These are phyloP conservation scores for Ophioninae sp. DNA, from an alignment of 2,888 invertebrate species.

Conservation along the genomic window DNA sequence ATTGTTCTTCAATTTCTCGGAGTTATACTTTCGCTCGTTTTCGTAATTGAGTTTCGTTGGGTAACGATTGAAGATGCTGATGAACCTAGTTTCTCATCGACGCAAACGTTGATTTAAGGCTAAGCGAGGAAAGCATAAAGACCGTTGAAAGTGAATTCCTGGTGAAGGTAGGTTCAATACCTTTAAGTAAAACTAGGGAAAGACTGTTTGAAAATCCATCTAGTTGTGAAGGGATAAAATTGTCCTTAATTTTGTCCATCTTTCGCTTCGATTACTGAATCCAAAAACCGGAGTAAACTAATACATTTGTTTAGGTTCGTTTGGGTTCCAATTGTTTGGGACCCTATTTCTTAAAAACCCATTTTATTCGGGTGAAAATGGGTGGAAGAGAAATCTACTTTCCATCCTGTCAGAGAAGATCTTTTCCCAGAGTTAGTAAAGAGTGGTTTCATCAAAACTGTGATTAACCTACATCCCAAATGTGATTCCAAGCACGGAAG, in stretches of 20 bases:
- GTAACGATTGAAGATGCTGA: constrained; percentile 21
- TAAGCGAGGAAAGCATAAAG: neutral
- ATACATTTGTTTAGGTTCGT: neutral
- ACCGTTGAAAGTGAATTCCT: neutral
- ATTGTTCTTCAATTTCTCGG: constrained; percentile 56
- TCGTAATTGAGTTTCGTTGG: constrained; percentile 51
- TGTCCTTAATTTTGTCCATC: neutral
- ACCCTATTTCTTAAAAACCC: too few species aligned
- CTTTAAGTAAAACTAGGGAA: neutral
- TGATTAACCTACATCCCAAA: neutral
- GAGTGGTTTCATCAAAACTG: neutral
- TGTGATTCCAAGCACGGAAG: constrained; percentile 1
- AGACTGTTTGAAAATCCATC: neutral
- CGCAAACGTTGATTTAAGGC: neutral
- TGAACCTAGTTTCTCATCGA: constrained; percentile 21
- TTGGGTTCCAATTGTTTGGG: too few species aligned
- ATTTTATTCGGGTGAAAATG: neutral
- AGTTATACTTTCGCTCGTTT: constrained; percentile 32
- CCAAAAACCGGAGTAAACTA: neutral
- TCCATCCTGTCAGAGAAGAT: neutral
- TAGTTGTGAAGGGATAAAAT: neutral
- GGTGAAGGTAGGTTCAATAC: neutral
- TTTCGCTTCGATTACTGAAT: neutral
- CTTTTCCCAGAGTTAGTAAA: neutral
- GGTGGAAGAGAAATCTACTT: neutral